These are phyloP conservation scores for Lepidotrigona ventralis DNA, from an alignment of 1,140 invertebrate species.

Conservation along the genomic window DNA sequence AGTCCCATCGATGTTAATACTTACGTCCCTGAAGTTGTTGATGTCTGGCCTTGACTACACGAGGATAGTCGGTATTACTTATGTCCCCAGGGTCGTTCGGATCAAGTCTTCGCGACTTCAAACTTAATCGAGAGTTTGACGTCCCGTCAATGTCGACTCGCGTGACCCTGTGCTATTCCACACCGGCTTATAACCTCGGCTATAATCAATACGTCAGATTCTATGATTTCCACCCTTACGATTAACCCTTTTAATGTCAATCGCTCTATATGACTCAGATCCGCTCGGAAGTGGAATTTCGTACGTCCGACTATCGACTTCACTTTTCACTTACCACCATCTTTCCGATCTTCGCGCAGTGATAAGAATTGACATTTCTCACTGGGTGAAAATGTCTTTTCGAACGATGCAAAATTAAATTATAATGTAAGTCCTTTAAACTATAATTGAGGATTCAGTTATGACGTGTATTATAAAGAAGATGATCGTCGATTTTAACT, in stretches of 20 bases:
- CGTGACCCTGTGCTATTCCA: not conserved
- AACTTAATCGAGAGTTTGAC: conserved; percentile 1
- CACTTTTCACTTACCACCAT: not conserved
- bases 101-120: conserved; percentile 12
- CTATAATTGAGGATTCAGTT: not conserved
- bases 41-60: not conserved
- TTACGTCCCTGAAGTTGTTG: not conserved
- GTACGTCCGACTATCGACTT: not conserved
- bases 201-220: not conserved
- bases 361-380: not conserved
- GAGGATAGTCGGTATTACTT: conserved; percentile 2
- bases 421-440: not conserved
- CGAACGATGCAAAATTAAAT: too few relatives aligned
- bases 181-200: not conserved
- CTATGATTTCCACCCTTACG: not conserved
- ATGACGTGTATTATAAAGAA: too few relatives aligned
- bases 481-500: too few relatives aligned
- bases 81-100: not conserved
- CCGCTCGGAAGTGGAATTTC: not conserved
- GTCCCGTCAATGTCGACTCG: conserved; percentile 10
- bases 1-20: conserved; percentile 13
- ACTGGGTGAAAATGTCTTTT: too few relatives aligned
- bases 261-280: not conserved
- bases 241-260: not conserved
- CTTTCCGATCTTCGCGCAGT: not conserved